These are phyloP conservation scores for Numenius phaeopus DNA, from an alignment of 2,797 vertebrate genomes.

Conservation along the genomic window DNA sequence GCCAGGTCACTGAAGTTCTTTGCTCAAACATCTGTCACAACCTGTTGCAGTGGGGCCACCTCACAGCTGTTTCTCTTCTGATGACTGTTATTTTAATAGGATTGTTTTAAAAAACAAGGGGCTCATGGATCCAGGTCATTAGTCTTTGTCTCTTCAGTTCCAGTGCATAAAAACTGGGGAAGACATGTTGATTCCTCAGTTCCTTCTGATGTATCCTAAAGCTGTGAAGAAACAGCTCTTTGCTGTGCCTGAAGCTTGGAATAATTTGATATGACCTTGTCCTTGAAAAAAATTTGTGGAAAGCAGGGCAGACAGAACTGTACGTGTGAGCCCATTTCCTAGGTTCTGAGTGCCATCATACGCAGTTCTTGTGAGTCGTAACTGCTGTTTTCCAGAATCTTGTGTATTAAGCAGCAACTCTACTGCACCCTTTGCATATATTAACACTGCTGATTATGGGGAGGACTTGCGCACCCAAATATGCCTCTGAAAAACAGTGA, in stretches of 20 bases:
- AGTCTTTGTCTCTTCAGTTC: not conserved
- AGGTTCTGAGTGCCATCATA: not conserved
- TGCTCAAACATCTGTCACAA: not conserved
- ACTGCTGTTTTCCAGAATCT: not conserved
- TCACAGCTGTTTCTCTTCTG: not conserved
- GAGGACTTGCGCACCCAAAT: not conserved
- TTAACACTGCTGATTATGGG: not conserved
- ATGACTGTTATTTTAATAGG: not conserved
- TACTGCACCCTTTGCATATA: not conserved
- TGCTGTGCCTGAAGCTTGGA: not conserved
- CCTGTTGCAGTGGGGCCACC: fast-evolving
- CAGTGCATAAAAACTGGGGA: not conserved
- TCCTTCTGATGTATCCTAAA: not conserved
- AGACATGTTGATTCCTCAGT: not conserved
- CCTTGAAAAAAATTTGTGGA: not conserved
- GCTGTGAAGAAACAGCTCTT: not conserved
- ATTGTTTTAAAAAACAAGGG: not conserved
- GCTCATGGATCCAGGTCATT: not conserved
- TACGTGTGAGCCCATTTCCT: not conserved
- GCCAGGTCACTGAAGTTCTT: fast-evolving
- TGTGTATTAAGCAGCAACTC: not conserved
- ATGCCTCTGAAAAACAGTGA: not conserved
- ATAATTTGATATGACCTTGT: not conserved
- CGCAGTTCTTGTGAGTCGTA: not conserved
- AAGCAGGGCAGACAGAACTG: not conserved